Conservation (phyloP, 1,140 invertebrate species). For the Nixonia krombeini region DNA sequence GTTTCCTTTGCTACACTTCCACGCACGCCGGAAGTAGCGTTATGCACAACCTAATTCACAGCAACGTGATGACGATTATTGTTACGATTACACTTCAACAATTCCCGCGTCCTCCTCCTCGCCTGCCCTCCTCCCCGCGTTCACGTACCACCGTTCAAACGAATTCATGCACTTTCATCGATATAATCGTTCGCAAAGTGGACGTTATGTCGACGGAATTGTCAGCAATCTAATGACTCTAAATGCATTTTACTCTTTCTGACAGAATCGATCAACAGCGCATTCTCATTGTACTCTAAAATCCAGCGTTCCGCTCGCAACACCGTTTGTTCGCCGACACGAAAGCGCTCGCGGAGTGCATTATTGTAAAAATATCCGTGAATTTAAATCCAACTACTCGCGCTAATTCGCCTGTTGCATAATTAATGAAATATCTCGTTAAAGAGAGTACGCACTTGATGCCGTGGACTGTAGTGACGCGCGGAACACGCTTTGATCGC, state of each 20-base stretch:
- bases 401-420: slow-evolving; percentile 46
- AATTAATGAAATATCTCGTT: slow-evolving; percentile 46
- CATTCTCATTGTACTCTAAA: slow-evolving; percentile 49
- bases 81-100: neutral
- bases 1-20: neutral
- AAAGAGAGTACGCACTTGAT: slow-evolving; percentile 38
- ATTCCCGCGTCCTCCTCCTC: neutral
- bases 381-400: slow-evolving; percentile 47
- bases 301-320: slow-evolving; percentile 37
- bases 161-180: slow-evolving; percentile 37
- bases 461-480: too few relatives aligned
- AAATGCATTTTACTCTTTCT: slow-evolving; percentile 47
- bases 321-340: slow-evolving; percentile 43
- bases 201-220: slow-evolving; percentile 46
- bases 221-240: slow-evolving; percentile 51
- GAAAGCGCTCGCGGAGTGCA: slow-evolving; percentile 39
- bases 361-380: slow-evolving; percentile 50
- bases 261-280: slow-evolving; percentile 50
- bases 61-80: slow-evolving; percentile 34
- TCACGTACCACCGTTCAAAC: slow-evolving; percentile 2
- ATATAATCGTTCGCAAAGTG: slow-evolving; percentile 46
- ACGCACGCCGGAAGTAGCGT: neutral
- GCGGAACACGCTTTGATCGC: too few relatives aligned
- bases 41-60: slow-evolving; percentile 37
- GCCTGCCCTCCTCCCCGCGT: neutral